Evolutionary conservation across 2,888 invertebrate species (phyloP).

Genomic region (Sipunculus nudus): DNA sequence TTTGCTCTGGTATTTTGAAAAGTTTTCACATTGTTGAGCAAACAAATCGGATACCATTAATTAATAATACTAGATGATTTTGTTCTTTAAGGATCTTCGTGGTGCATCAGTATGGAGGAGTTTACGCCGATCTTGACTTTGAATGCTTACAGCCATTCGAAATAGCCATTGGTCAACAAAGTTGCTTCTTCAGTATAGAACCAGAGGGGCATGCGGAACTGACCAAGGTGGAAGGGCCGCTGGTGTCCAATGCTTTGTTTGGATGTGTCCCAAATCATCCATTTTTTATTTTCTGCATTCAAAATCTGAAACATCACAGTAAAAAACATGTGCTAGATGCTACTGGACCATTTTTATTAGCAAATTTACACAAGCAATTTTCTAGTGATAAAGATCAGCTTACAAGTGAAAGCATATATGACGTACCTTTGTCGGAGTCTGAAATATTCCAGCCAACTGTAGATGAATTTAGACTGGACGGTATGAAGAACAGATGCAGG

Average conservation of each 20-base stretch:
- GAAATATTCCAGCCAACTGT: conserved; percentile 31
- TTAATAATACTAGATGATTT: too few relatives aligned
- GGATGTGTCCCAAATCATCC: conserved; percentile 28
- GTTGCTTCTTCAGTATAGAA: conserved; percentile 34
- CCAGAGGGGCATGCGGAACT: conserved; percentile 33
- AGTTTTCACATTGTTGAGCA: too few relatives aligned
- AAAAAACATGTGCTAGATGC: conserved; percentile 28
- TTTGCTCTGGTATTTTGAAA: too few relatives aligned
- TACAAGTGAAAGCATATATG: too few relatives aligned
- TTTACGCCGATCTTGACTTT: conserved; percentile 61
- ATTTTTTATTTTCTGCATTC: conserved; percentile 23
- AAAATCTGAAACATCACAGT: conserved; percentile 13
- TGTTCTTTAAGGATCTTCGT: conserved; percentile 50
- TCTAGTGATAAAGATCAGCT: too few relatives aligned
- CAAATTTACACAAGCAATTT: too few relatives aligned
- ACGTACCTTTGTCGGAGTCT: conserved; percentile 23
- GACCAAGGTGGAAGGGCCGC: conserved; percentile 8
- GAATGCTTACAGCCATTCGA: conserved; percentile 54
- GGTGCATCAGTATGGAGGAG: conserved; percentile 59
- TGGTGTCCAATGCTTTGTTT: conserved; percentile 38
- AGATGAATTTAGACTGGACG: conserved; percentile 31
- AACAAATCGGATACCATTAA: too few relatives aligned
- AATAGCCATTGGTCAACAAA: conserved; percentile 3
- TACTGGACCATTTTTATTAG: too few relatives aligned
- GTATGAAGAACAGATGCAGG: conserved; percentile 27